Base-by-base conservation (phyloP, 2,113 vertebrate genomes). In the Scalopus aquaticus region DNA sequence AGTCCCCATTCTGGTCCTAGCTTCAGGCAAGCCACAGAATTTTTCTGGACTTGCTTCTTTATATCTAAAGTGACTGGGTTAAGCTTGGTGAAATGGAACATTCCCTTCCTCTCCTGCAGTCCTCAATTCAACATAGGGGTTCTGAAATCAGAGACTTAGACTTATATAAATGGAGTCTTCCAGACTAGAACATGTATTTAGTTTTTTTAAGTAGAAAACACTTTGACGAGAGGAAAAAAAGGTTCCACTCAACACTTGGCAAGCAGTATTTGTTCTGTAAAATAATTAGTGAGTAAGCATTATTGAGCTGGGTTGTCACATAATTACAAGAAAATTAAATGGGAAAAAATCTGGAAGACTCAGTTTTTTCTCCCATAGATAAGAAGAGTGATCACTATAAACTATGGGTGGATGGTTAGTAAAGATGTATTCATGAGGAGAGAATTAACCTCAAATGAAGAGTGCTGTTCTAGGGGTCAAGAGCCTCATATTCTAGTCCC, bases 221-320 rank as follows among this genome's bases (percentile, higher is more conserved):
- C 72, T 95, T 94, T 90, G 73, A 95, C 91, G n/a, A 30, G 76
- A 93, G 76, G 65, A 28, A 37, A 12, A 91, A 94, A 92, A 86
- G 84, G 24, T 95, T 96, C 80, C 85, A 85, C 67, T 88, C 95
- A 90, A 95, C 77, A 93, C 95, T 96, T 96, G 95, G 96, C 72
- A 4, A 95, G 90, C 76, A 78, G 77, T 94, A 93, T 95, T 97
- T 96, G 94, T 92, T 95, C 97, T 95, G 62, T 93, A 95, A 96
- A 97, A 94, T 95, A 96, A 97, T 96, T 96, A 96, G 90, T 42
- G 17, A 93, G 82, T 81, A 80, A 92, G 92, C 84, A 74, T 97
- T 96, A 96, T 92, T 88, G 88, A 96, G 91, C 77, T 74, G 89
- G 49, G 30, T 93, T 97, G 80, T 96, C 84, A 94, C 93, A 96